Evolutionary conservation across 2,888 invertebrate species (phyloP), one percentile per base, ranked within the genome.

Genomic region (Drosophila setosimentum): DNA sequence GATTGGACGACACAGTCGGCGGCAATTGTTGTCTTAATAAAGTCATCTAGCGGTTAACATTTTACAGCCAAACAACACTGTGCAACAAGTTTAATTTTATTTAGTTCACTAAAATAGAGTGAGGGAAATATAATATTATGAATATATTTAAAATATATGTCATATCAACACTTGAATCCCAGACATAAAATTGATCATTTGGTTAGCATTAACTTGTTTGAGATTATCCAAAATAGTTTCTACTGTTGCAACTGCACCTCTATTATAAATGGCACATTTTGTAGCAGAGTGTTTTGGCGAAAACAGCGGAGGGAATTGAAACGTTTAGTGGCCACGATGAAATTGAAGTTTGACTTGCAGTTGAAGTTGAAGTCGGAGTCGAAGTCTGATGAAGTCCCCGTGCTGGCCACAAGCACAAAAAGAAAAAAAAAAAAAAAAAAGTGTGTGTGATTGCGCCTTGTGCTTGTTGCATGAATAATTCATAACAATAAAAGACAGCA

Each of bases 401-500:
- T 62, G 66, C 72, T 54, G 65, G 66, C 53, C 57, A 11, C 50
- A 63, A 60, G 63, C 50, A 65, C 45, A 53, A 50, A 33, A 63
- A 59, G 54, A 16, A 62, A 60, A 11, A 24, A 59, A 70, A 62
- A 63, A 55, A 50, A 7, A 35, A 65, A 70, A 63, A 63, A 57
- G 54, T 68, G 72, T 61, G 55, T 66, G 71, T 76, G 64, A 61
- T 66, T 77, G 73, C 63, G 85, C 70, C 77, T 83, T 73, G 76
- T 72, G 75, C 73, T 80, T 86, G 85, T 86, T 87, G 85, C 87
- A 86, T 86, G 87, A 86, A 86, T 86, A 87, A 86, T 86, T 86
- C 85, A 86, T 86, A 74, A 70, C 85, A 79, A 80, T 70, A 63
- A 80, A 67, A 73, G 65, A 73, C 76, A 73, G 79, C 82, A 49